phyloP scores from a whole-genome alignment of 2,888 invertebrate species.

The Spatulosminthurus flaviceps region DNA sequence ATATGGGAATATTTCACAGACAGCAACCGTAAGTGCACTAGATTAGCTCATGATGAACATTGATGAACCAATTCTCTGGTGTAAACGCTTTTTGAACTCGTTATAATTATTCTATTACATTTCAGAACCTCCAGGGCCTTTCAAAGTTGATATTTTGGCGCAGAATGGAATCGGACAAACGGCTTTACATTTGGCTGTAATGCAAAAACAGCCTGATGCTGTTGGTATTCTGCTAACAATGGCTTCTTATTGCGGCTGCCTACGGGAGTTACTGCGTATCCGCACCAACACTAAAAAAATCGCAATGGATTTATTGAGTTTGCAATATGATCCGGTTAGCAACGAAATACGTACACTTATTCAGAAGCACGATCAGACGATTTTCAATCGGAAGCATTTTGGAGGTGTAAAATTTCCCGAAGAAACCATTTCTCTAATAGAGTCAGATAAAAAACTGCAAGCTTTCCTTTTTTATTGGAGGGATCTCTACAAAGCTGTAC shows the following conservation, averaged over 20 bases:
- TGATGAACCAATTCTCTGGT: not conserved
- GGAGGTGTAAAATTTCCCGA: conserved; percentile 21
- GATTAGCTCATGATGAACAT: not conserved
- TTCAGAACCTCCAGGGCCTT: conserved; percentile 23
- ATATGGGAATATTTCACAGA: conserved; percentile 11
- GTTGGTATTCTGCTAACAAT: not conserved
- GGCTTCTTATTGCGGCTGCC: not conserved
- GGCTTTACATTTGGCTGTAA: conserved; percentile 44
- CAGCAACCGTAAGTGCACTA: not conserved
- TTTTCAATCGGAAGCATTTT: not conserved
- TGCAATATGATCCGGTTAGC: not conserved
- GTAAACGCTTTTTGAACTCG: not conserved
- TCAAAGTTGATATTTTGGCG: conserved; percentile 36
- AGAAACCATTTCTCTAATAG: not conserved
- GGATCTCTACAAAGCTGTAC: not conserved
- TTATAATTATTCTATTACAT: not conserved
- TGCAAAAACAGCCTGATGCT: not conserved
- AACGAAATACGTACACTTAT: not conserved
- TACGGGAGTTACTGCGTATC: not conserved
- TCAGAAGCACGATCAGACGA: not conserved
- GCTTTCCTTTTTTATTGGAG: conserved; percentile 26
- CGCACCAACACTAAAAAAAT: not conserved
- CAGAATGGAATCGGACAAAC: conserved; percentile 47
- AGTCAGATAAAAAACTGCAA: not conserved
- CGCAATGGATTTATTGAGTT: not conserved